Evolutionary conservation across 2,113 vertebrate genomes (phyloP), one percentile per base, ranked within the genome.

Genomic region (Sander lucioperca): DNA sequence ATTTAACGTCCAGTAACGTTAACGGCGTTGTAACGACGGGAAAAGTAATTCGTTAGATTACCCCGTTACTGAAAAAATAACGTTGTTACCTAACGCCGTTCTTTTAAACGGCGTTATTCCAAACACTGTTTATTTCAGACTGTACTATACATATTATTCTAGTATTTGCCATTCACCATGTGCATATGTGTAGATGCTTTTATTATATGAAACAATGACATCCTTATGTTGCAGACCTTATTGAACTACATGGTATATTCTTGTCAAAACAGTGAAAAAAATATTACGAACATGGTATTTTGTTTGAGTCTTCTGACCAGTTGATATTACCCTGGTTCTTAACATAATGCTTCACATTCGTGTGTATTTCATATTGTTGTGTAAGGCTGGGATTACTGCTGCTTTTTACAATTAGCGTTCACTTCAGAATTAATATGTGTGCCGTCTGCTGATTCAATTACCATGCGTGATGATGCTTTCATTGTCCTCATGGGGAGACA

Each of bases 51-150:
- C n/a, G n/a, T n/a, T n/a, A n/a, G n/a, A n/a, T n/a, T n/a, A n/a
- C n/a, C n/a, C n/a, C n/a, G n/a, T n/a, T n/a, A n/a, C n/a, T n/a
- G n/a, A n/a, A n/a, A n/a, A n/a, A n/a, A n/a, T n/a, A n/a, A n/a
- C n/a, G n/a, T n/a, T n/a, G n/a, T n/a, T n/a, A n/a, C n/a, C n/a
- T n/a, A n/a, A n/a, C n/a, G n/a, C n/a, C n/a, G n/a, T n/a, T n/a
- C n/a, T n/a, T n/a, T n/a, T n/a, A n/a, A n/a, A n/a, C n/a, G n/a
- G n/a, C n/a, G n/a, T n/a, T n/a, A n/a, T n/a, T n/a, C n/a, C n/a
- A n/a, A n/a, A n/a, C n/a, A n/a, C n/a, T n/a, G n/a, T 84, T 82
- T 67, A 58, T 81, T 36, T 84, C 33, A 36, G 50, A 73, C 61
- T 16, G 5, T 56, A 21, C 65, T 36, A 53, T 54, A 73, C 61